Evolutionary conservation across 2,888 invertebrate genomes (phyloP), one percentile per base, ranked within the genome.

Genomic region (Dicyrtomina minuta): DNA sequence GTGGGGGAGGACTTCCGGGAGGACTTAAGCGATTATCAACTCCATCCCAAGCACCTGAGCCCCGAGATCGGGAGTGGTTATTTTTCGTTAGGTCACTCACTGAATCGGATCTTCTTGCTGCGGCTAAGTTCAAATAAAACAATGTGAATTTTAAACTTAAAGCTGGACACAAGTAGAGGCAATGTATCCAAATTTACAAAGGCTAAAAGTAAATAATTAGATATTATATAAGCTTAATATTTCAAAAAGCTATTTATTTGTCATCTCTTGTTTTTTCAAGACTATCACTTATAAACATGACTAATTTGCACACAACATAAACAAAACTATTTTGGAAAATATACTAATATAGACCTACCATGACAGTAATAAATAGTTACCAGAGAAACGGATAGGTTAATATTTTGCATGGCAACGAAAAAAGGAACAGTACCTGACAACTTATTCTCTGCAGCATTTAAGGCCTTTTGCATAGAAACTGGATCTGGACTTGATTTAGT

Each of bases 1-100:
- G 92, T 22, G 93, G 92, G 20, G 93, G 93, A 51, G 93, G 93
- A n/a, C 93, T 92, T 66, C 92, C 92, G 1, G 92, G 90, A 58
- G 91, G 91, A 22, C 90, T 89, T n/a, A 85, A 80, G 41, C 73
- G 82, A 79, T 77, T 83, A 79, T 82, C 81, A 43, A 81, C 80
- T 72, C 72, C 67, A 56, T 84, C 84, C 81, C 83, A 83, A 13
- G 82, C 80, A 44, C 82, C 82, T 44, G 80, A 72, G 24, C 73
- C 67, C 64, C 72, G 72, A 53, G 74, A 70, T 67, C 72, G 75
- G 55, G 60, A 61, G 49, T 74, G 70, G 68, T 74, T 76, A 44
- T 79, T 78, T 66, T 72, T 75, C 43, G 83, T 84, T 73, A 87
- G 81, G 79, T 87, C 87, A 68, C 83, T 85, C 84, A 87, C 84